Conservation (phyloP, 2,797 vertebrate species). For the Lepidocolaptes lacrymiger region DNA sequence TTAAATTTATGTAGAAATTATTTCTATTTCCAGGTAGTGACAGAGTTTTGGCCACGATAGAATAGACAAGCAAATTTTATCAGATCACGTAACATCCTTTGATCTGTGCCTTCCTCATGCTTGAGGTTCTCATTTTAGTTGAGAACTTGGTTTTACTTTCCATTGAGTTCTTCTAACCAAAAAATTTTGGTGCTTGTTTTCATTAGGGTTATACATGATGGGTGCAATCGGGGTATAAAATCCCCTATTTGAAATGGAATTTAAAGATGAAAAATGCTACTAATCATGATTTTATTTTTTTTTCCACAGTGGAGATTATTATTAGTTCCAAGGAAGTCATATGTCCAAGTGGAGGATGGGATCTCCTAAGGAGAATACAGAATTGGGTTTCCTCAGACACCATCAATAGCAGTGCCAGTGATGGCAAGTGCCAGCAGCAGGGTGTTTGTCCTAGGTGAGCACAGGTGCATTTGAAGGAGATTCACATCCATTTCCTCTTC, state of each 20-base stretch:
- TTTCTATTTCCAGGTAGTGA: background rate
- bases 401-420: background rate
- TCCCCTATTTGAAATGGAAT: background rate
- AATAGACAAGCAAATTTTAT: background rate
- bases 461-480: background rate
- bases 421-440: background rate
- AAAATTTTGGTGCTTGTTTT: background rate
- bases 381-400: background rate
- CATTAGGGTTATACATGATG: background rate
- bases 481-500: background rate
- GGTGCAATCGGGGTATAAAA: background rate
- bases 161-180: background rate
- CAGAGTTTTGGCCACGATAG: background rate
- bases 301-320: background rate
- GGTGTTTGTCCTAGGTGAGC: background rate
- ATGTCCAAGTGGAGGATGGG: background rate
- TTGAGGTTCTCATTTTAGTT: background rate
- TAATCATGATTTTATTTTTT: rapidly evolving
- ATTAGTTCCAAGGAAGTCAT: background rate
- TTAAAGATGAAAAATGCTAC: background rate
- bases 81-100: background rate
- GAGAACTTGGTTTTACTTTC: background rate
- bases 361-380: background rate
- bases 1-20: background rate
- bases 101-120: background rate